Conservation (phyloP, 2,113 vertebrate species). For the Alosa alosa region DNA sequence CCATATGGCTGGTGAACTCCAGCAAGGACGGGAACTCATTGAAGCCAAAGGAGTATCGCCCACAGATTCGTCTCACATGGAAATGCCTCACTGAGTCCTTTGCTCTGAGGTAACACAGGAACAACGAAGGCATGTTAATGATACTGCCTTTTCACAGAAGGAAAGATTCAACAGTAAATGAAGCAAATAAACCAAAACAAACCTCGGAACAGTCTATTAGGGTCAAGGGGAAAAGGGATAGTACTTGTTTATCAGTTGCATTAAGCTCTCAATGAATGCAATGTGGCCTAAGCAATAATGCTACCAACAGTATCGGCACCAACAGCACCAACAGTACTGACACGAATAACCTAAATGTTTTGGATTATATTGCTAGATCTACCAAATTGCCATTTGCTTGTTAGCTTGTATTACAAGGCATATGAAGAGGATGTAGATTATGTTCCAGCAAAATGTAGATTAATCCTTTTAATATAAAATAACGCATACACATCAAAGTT, state of each 20-base stretch:
- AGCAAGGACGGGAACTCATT: constrained; percentile 84
- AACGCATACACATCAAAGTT: neutral
- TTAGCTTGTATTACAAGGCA: too few relatives aligned
- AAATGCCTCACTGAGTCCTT: constrained; percentile 97
- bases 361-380: too few relatives aligned
- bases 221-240: neutral
- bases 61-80: constrained; percentile 76
- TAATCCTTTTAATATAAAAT: neutral
- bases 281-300: too few relatives aligned
- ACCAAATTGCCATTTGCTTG: too few relatives aligned
- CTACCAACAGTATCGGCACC: too few relatives aligned
- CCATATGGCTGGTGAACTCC: constrained; percentile 89
- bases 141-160: neutral
- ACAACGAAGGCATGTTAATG: neutral
- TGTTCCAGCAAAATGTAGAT: neutral
- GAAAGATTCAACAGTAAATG: neutral
- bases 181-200: neutral
- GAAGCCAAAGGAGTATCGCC: constrained; percentile 85
- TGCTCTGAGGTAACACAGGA: constrained; percentile 70
- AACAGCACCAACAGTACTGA: too few relatives aligned
- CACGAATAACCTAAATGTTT: too few relatives aligned
- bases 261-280: too few relatives aligned
- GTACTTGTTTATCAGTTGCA: too few relatives aligned
- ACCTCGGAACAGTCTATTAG: neutral
- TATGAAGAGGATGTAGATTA: neutral